Evolutionary conservation across 2,113 vertebrate species (phyloP), one percentile per base, ranked within the genome.

Genomic region (Genyomyrus donnyi): DNA sequence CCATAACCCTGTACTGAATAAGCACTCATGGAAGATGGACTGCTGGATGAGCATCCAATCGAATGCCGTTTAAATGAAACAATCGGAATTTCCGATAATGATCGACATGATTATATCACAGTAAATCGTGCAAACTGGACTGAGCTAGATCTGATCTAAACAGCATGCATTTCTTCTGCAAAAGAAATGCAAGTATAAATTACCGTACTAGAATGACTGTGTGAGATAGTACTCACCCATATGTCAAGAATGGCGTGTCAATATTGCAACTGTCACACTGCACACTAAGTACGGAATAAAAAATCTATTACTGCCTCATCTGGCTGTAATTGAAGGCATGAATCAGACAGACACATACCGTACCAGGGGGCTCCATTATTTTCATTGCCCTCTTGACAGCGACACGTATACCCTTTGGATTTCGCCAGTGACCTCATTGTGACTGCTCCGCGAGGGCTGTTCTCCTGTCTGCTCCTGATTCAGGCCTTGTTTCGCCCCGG

Each of bases 241-340:
- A 87, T 27, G 50, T 87, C 85, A 87, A 39, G 27, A 35, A 87
- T 15, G 48, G 49, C 13, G 31, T 15, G 50, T 53, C 85, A n/a
- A 31, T 53, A 53, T 35, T 19, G 50, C 85, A 87, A 27, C 49
- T 87, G 85, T 87, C 85, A 87, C 31, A 53, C 27, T 31, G 85
- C 50, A 87, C 85, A 87, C n/a, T 87, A 87, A 87, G 85, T 87
- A 87, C 27, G 31, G 50, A 87, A 87, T 87, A 87, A 87, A 87
- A 87, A 87, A 87, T 87, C 85, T 87, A 87, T 87, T 87, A 87
- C 50, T 27, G 85, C 27, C 31, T 87, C 50, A 53, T 87, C 49
- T 52, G 85, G 85, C 50, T 53, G 85, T 87, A 87, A 87, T 87
- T 87, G 85, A 53, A 87, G 27, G 24, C 50, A 87, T 87, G 85